Percentiles rank a stretch among this genome's conserved stretches.
These are phyloP conservation scores for Bergia puertoricense DNA, from an alignment of 92 coral and sea anemone species.

Conservation along the genomic window DNA sequence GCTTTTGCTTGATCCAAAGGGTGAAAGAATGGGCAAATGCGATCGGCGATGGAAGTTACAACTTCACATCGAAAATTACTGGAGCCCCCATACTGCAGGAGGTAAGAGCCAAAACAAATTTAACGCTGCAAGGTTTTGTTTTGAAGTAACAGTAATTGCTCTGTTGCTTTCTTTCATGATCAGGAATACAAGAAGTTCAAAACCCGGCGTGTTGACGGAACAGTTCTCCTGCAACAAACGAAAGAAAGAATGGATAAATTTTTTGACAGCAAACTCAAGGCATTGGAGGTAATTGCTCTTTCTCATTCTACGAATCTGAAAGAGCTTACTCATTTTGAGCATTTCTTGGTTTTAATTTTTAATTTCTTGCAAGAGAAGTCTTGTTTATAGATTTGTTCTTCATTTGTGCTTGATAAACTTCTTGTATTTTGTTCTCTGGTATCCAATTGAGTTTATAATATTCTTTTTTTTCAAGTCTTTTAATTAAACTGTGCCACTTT, in stretches of 20 bases:
- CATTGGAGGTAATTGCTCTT: constrained; percentile 26
- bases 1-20: constrained; percentile 22
- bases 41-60: constrained; percentile 37
- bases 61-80: constrained; percentile 28
- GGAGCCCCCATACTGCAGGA: constrained; percentile 27
- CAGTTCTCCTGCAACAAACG: constrained; percentile 21
- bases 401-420: constrained; percentile 43
- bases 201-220: constrained; percentile 11
- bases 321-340: not conserved
- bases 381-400: constrained; percentile 25
- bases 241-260: constrained; percentile 33
- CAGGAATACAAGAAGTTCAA: constrained; percentile 44
- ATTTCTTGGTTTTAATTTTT: constrained; percentile 20
- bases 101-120: constrained; percentile 24
- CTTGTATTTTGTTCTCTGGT: constrained; percentile 7
- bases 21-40: constrained; percentile 46
- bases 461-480: not conserved
- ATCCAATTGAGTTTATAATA: not conserved
- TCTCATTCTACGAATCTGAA: not conserved
- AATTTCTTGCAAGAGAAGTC: constrained; percentile 1
- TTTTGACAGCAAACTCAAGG: constrained; percentile 31
- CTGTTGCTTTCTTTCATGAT: constrained; percentile 45
- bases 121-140: constrained; percentile 33
- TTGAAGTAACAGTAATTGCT: constrained; percentile 38
- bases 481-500: not conserved